Evolutionary conservation across 2,888 invertebrate genomes (phyloP).

Genomic region (Lottia gigantea): DNA sequence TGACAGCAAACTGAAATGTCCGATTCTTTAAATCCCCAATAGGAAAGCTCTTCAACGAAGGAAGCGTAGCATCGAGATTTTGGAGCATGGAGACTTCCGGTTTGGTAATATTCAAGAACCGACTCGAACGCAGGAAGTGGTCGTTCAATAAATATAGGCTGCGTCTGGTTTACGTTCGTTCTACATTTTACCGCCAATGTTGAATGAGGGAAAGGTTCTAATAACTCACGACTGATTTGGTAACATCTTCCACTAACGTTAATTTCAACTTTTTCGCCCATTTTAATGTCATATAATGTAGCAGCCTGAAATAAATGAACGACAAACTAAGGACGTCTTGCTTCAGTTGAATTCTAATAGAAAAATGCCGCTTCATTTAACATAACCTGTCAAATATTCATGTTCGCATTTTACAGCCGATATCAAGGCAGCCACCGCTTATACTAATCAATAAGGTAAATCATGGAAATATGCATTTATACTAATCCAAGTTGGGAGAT

Average conservation of each 20-base stretch:
- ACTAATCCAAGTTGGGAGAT: no score
- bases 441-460: no score
- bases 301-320: not conserved
- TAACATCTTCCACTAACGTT: constrained; percentile 14
- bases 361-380: no score
- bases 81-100: constrained; percentile 13
- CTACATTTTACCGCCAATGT: not conserved
- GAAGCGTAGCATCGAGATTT: not conserved
- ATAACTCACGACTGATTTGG: constrained; percentile 5
- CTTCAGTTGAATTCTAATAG: no score
- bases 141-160: constrained; percentile 5
- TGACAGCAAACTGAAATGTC: not conserved
- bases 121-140: constrained; percentile 9
- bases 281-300: not conserved
- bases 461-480: no score
- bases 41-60: not conserved
- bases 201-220: not conserved
- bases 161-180: not conserved
- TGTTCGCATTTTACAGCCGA: no score
- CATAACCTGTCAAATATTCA: no score
- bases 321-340: no score
- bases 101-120: constrained; percentile 14
- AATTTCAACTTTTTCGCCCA: not conserved
- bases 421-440: no score
- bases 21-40: not conserved